phyloP scores from a whole-genome alignment of 2,888 invertebrate genomes.

The Salpingus planirostris region DNA sequence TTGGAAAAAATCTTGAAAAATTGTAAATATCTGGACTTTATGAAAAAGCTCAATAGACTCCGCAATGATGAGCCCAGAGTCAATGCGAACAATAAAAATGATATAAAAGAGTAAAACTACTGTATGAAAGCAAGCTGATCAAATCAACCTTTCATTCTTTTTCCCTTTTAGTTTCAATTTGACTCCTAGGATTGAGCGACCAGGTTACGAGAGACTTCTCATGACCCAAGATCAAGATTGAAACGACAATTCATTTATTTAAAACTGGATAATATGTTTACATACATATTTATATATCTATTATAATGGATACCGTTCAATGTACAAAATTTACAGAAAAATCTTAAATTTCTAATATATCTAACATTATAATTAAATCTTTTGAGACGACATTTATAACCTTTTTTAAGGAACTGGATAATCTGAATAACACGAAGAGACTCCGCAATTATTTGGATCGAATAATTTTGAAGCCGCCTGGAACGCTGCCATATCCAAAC shows the following conservation, averaged over 20 bases:
- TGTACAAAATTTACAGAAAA: slow-evolving; percentile 20
- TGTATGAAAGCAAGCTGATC: too few species aligned
- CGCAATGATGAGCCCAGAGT: slow-evolving; percentile 26
- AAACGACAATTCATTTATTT: too few species aligned
- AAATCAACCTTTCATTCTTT: too few species aligned
- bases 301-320: slow-evolving; percentile 7
- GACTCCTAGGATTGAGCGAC: slow-evolving; percentile 11
- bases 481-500: slow-evolving; percentile 38
- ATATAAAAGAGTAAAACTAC: too few species aligned
- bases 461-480: slow-evolving; percentile 40
- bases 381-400: too few species aligned
- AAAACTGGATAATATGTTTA: too few species aligned
- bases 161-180: slow-evolving; percentile 19
- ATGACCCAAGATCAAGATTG: slow-evolving; percentile 6
- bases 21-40: too few species aligned
- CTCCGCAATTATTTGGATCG: slow-evolving; percentile 33
- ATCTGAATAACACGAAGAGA: slow-evolving; percentile 35
- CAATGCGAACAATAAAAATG: slow-evolving; percentile 32
- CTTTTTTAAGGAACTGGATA: slow-evolving; percentile 33
- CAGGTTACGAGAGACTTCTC: slow-evolving; percentile 16
- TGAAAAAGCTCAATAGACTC: too few species aligned
- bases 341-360: too few species aligned
- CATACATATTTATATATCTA: too few species aligned
- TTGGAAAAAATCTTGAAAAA: too few species aligned
- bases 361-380: too few species aligned